These are phyloP conservation scores for Candidula unifasciata DNA, from an alignment of 2,888 invertebrate species.

Conservation along the genomic window DNA sequence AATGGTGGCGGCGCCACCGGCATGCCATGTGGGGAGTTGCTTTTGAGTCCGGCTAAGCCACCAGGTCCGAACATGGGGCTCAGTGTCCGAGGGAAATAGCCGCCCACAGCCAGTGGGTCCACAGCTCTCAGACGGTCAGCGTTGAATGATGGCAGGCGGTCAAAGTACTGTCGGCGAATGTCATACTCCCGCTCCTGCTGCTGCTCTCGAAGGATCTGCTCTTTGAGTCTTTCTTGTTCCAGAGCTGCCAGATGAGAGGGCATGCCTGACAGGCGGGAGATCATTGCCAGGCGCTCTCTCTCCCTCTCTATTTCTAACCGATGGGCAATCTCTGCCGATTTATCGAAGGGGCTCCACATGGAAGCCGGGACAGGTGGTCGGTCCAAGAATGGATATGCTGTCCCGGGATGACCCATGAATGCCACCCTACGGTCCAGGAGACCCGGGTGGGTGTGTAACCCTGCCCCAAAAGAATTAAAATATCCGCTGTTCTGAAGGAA, in stretches of 20 bases:
- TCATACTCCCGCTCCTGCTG: conserved; percentile 58
- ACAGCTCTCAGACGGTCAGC: conserved; percentile 47
- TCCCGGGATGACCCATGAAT: conserved; percentile 61
- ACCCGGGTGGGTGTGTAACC: conserved; percentile 40
- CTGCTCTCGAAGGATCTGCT: conserved; percentile 59
- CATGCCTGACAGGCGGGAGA: conserved; percentile 55
- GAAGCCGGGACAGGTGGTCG: conserved; percentile 58
- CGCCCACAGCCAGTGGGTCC: conserved; percentile 39
- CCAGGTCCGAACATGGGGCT: conserved; percentile 66
- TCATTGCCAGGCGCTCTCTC: conserved; percentile 63
- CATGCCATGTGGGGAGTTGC: conserved; percentile 67
- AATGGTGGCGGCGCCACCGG: conserved; percentile 68
- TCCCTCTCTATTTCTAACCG: conserved; percentile 60
- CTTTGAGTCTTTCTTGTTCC: conserved; percentile 65
- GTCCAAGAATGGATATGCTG: conserved; percentile 57
- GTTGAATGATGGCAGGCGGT: conserved; percentile 62
- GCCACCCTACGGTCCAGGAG: conserved; percentile 43
- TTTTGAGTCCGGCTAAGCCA: conserved; percentile 56
- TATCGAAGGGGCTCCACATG: conserved; percentile 70
- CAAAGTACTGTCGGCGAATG: conserved; percentile 62
- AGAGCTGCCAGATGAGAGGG: conserved; percentile 59
- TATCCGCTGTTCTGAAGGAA: conserved; percentile 53
- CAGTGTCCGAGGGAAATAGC: conserved; percentile 62
- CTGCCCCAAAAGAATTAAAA: conserved; percentile 47
- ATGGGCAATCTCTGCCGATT: conserved; percentile 60